phyloP scores from a whole-genome alignment of 2,888 invertebrate species.

The Palloptera scutellata region DNA sequence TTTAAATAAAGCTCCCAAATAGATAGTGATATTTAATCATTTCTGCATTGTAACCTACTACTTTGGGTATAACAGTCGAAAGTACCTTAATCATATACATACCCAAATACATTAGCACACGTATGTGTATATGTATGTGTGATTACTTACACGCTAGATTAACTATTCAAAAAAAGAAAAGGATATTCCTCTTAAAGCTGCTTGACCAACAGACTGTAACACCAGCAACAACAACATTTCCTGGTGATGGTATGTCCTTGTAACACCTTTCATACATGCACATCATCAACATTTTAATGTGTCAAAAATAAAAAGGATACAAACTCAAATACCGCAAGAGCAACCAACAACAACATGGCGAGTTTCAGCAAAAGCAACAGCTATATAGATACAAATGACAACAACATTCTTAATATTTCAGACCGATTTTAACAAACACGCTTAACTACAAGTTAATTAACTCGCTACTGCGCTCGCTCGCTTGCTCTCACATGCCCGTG shows the following conservation, averaged over 20 bases:
- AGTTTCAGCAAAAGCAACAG: no score
- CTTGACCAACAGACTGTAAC: background rate
- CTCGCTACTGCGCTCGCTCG: background rate
- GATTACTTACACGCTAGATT: background rate
- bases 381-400: no score
- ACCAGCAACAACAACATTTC: constrained; percentile 7
- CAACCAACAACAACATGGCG: no score
- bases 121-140: background rate
- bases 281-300: background rate
- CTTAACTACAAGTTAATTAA: constrained; percentile 33
- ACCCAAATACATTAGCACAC: background rate
- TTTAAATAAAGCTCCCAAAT: no score
- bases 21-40: no score
- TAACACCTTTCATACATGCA: background rate
- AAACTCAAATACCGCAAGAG: no score
- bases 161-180: background rate
- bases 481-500: no score
- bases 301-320: constrained; percentile 1
- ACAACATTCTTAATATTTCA: background rate
- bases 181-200: background rate
- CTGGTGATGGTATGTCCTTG: background rate
- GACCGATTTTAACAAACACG: constrained; percentile 15
- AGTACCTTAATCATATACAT: no score
- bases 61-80: no score
- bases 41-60: no score